Evolutionary conservation across 2,113 vertebrate species (phyloP).

Genomic region (Pyrgilauda ruficollis): DNA sequence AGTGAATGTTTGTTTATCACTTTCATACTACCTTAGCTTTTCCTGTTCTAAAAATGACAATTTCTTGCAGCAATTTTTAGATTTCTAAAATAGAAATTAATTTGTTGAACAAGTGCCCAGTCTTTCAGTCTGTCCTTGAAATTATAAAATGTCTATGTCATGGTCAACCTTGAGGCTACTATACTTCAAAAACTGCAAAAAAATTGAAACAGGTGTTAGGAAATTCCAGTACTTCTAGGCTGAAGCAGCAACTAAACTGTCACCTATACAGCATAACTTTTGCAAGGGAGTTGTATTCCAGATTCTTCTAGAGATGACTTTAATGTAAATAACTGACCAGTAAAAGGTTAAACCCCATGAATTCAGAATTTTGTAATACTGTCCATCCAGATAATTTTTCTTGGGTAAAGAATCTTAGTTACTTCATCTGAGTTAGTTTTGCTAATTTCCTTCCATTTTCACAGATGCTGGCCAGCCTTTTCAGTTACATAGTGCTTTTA

Average conservation of each 20-base stretch:
- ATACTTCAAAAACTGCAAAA: neutral
- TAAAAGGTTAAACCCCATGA: neutral
- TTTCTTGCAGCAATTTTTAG: neutral
- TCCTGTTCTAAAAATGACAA: neutral
- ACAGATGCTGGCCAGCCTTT: neutral
- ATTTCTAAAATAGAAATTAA: neutral
- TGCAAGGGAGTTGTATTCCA: neutral
- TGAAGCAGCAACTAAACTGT: neutral
- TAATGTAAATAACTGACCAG: neutral
- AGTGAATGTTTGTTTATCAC: neutral
- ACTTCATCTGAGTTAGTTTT: neutral
- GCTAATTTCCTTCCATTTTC: neutral
- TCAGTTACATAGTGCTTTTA: neutral
- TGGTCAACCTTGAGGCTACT: neutral
- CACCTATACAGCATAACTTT: neutral
- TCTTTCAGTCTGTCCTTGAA: neutral
- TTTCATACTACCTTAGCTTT: neutral
- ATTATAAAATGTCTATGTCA: neutral
- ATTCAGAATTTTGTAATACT: neutral
- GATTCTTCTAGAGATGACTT: neutral
- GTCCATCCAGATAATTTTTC: neutral
- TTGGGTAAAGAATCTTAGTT: neutral
- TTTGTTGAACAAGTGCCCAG: neutral
- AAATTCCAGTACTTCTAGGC: neutral
- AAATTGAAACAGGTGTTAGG: neutral